Conservation (phyloP, 2,888 invertebrate species). For the Noctua pronuba region DNA sequence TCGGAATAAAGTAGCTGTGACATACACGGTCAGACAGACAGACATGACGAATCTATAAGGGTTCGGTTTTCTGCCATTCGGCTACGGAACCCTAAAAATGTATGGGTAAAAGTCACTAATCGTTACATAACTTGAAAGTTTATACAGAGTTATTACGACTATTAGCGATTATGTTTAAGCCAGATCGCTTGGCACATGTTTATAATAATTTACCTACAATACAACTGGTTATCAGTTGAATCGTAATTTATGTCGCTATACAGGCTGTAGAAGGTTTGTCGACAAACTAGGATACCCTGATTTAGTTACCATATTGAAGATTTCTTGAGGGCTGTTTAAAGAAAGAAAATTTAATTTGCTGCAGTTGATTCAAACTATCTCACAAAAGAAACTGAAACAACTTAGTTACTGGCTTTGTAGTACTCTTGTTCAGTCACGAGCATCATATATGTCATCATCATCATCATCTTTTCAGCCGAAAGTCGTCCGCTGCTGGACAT, state of each 20-base stretch:
- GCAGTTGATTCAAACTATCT: neutral
- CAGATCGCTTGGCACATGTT: slow-evolving; percentile 12
- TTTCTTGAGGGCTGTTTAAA: neutral
- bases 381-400: neutral
- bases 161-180: neutral
- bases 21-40: too few relatives aligned
- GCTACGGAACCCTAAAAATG: too few relatives aligned
- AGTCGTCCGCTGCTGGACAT: too few relatives aligned
- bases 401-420: neutral
- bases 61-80: too few relatives aligned
- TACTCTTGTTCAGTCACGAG: neutral
- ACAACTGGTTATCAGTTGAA: slow-evolving; percentile 29
- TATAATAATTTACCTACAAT: slow-evolving; percentile 39
- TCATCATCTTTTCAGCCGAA: too few relatives aligned
- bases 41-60: too few relatives aligned
- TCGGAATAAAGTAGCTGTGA: too few relatives aligned
- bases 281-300: neutral
- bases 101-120: neutral
- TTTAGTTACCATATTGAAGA: neutral
- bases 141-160: neutral
- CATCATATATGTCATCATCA: too few relatives aligned
- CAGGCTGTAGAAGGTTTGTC: slow-evolving; percentile 23
- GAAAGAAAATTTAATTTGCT: neutral
- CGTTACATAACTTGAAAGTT: neutral
- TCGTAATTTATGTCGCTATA: slow-evolving; percentile 25